phyloP scores from a whole-genome alignment of 2,888 invertebrate genomes.

The Bedellia somnulentella region DNA sequence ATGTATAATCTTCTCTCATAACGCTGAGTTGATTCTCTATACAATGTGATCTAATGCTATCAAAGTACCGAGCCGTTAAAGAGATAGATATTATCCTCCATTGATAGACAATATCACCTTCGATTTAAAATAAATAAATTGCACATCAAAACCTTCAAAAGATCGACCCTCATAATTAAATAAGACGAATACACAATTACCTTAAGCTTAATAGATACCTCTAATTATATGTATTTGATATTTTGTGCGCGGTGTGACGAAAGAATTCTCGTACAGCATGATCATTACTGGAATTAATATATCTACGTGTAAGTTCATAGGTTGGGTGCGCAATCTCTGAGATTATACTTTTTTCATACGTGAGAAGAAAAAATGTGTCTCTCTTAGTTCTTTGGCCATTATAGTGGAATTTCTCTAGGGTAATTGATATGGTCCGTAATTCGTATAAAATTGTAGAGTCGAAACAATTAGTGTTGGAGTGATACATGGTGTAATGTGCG shows the following conservation, averaged over 20 bases:
- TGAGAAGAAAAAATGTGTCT: constrained; percentile 51
- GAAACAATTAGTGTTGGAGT: too few relatives aligned
- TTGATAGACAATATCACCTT: not conserved
- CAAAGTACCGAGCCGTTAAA: not conserved
- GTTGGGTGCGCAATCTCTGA: constrained; percentile 41
- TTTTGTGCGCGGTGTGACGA: constrained; percentile 57
- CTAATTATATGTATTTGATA: constrained; percentile 57
- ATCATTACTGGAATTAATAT: constrained; percentile 60
- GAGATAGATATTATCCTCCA: not conserved
- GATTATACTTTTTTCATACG: constrained; percentile 46
- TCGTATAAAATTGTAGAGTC: too few relatives aligned
- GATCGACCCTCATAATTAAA: constrained; percentile 51
- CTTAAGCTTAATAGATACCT: constrained; percentile 50
- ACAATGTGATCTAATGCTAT: not conserved
- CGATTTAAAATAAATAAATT: constrained; percentile 18
- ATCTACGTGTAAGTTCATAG: constrained; percentile 57
- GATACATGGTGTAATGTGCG: too few relatives aligned
- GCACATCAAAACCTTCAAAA: constrained; percentile 33
- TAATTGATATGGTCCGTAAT: too few relatives aligned
- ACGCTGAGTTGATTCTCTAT: too few relatives aligned
- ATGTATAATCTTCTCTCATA: too few relatives aligned
- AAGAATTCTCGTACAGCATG: constrained; percentile 39
- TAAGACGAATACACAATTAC: constrained; percentile 50
- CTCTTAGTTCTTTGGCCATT: too few relatives aligned
- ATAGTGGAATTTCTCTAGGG: too few relatives aligned